These are phyloP conservation scores for Apamea sordens DNA, from an alignment of 2,888 invertebrate species.

Conservation along the genomic window DNA sequence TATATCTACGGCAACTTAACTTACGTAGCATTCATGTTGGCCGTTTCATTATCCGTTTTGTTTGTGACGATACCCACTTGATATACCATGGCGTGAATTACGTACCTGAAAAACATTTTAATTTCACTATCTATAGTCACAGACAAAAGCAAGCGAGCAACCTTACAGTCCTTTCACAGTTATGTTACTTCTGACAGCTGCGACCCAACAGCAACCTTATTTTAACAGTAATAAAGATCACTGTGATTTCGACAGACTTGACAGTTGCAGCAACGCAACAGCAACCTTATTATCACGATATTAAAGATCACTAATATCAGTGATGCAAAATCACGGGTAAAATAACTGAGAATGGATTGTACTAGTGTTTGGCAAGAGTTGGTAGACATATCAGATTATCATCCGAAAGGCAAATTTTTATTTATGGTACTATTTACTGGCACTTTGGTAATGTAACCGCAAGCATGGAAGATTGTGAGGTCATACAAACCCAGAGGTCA, in stretches of 20 bases:
- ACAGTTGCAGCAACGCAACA: too few species aligned
- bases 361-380: neutral
- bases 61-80: constrained; percentile 86
- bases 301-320: too few species aligned
- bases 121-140: neutral
- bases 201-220: too few species aligned
- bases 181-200: neutral
- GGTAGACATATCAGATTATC: neutral
- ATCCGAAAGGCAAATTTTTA: neutral
- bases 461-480: neutral
- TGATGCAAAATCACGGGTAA: too few species aligned
- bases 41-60: constrained; percentile 75
- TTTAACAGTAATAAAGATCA: too few species aligned
- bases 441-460: neutral
- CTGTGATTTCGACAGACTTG: too few species aligned
- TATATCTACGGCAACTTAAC: constrained; percentile 62
- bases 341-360: too few species aligned
- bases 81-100: constrained; percentile 85
- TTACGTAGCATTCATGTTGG: constrained; percentile 71
- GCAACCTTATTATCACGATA: too few species aligned
- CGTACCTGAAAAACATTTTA: constrained; percentile 76
- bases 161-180: neutral
- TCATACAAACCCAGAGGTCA: too few species aligned
- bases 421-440: neutral
- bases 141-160: too few species aligned